Evolutionary conservation across 1,140 invertebrate genomes (phyloP).

Genomic region (Heliconius hewitsoni): DNA sequence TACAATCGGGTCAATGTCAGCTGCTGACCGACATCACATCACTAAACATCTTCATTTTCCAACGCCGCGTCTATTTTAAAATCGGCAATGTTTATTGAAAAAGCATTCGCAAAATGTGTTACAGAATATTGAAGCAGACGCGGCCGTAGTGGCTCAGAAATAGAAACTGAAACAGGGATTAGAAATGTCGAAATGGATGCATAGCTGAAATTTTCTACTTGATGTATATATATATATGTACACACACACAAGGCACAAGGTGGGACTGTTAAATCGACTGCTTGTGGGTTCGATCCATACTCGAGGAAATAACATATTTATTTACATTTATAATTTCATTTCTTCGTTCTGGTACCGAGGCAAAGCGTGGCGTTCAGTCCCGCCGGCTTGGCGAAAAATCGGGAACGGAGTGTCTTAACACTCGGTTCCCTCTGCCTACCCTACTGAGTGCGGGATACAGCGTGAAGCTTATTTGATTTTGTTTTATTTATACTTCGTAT

Average conservation of each 20-base stretch:
- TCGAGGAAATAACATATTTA: too few relatives aligned
- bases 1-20: constrained; percentile 65
- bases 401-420: too few relatives aligned
- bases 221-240: not conserved
- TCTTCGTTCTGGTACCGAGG: too few relatives aligned
- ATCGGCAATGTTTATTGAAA: constrained; percentile 37
- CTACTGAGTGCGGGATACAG: too few relatives aligned
- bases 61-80: constrained; percentile 35
- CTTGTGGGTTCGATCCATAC: too few relatives aligned
- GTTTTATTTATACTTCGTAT: not conserved
- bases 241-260: too few relatives aligned
- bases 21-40: constrained; percentile 54
- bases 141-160: constrained; percentile 20
- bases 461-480: too few relatives aligned
- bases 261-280: too few relatives aligned
- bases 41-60: constrained; percentile 43
- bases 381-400: too few relatives aligned
- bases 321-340: too few relatives aligned
- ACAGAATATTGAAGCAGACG: constrained; percentile 29
- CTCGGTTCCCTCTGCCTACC: too few relatives aligned
- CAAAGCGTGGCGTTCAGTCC: too few relatives aligned
- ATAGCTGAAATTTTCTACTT: constrained; percentile 16
- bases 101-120: constrained; percentile 37
- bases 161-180: constrained; percentile 28
- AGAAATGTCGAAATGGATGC: constrained; percentile 26